Evolutionary conservation across 2,888 invertebrate genomes (phyloP), one percentile per base, ranked within the genome.

Genomic region (Hemaris fuciformis): DNA sequence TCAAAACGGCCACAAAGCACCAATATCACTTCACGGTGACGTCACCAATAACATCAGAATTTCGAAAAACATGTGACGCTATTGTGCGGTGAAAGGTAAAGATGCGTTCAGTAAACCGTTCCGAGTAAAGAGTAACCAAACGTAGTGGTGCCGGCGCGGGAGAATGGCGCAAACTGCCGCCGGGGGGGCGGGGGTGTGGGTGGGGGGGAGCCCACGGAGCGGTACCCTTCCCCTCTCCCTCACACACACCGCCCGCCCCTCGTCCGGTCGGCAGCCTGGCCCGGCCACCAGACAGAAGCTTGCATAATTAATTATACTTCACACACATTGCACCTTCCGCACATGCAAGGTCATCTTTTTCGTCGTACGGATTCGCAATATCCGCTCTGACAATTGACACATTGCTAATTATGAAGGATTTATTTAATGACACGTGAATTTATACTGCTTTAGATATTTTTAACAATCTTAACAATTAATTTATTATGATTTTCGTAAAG

Each of bases 151-250:
- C 80, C 89, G 81, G 84, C 85, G 82, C 88, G 89, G 87, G 85
- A 87, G 90, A 88, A 84, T 87, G 87, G 89, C 88, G 91, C 89
- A 87, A 84, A 89, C 91, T 90, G 91, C 82, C 84, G 79, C 72
- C 77, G 81, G 74, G 76, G 78, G 80, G 79, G 77, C 81, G 79
- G 81, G 78, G 80, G 79, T 74, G n/a, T n/a, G n/a, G n/a, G n/a
- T n/a, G n/a, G 53, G 53, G 25, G 48, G 53, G 27, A 31, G 31
- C n/a, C 8, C 27, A 25, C 31, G 53, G 18, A 53, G 31, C 8
- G 31, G 4, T 6, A 1, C 23, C 10, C 27, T 31, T 74, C 72
- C 66, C 67, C 76, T 69, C 75, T 71, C 64, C 67, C 68, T 64
- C 68, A 46, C 66, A 43, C 69, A 75, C 70, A 72, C 66, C 69